These are phyloP conservation scores for Lycodopsis pacificus DNA, from an alignment of 2,797 vertebrate genomes.

Conservation along the genomic window DNA sequence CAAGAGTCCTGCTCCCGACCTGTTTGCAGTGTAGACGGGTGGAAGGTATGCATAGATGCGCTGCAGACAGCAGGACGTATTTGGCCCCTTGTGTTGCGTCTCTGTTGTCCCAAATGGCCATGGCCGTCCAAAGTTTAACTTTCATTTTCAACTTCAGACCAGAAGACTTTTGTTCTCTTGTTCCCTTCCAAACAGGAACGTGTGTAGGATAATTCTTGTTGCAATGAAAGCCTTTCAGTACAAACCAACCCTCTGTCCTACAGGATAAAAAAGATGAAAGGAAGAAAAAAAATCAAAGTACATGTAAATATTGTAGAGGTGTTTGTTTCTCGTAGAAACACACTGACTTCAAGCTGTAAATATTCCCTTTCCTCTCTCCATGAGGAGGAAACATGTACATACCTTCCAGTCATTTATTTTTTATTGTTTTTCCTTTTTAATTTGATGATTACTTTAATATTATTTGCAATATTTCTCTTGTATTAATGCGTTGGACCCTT, in stretches of 20 bases:
- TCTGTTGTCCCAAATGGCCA: conserved; percentile 47
- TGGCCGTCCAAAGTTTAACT: conserved; percentile 66
- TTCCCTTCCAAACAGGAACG: conserved; percentile 67
- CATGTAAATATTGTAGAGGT: conserved; percentile 90
- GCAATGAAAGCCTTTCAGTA: conserved; percentile 76
- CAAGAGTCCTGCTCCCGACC: not conserved
- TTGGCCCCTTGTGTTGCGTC: conserved; percentile 30
- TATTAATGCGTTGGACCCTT: conserved; percentile 91
- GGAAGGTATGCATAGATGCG: conserved; percentile 10
- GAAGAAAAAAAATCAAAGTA: conserved; percentile 67
- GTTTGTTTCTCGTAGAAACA: conserved; percentile 92
- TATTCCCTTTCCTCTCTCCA: conserved; percentile 85
- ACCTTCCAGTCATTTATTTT: conserved; percentile 87
- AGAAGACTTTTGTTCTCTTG: conserved; percentile 47
- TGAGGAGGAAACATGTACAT: conserved; percentile 86
- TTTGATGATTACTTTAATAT: conserved; percentile 90
- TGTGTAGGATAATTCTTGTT: conserved; percentile 78
- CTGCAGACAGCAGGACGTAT: conserved; percentile 21
- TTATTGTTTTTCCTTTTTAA: conserved; percentile 83
- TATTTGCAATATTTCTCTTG: conserved; percentile 92
- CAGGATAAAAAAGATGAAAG: conserved; percentile 75
- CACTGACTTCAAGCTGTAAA: conserved; percentile 88
- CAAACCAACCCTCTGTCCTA: conserved; percentile 78
- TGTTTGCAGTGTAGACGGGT: conserved; percentile 36
- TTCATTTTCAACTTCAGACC: conserved; percentile 58